phyloP scores from a whole-genome alignment of 92 coral and sea anemone species.

The Hydrozoanthus gracilis region DNA sequence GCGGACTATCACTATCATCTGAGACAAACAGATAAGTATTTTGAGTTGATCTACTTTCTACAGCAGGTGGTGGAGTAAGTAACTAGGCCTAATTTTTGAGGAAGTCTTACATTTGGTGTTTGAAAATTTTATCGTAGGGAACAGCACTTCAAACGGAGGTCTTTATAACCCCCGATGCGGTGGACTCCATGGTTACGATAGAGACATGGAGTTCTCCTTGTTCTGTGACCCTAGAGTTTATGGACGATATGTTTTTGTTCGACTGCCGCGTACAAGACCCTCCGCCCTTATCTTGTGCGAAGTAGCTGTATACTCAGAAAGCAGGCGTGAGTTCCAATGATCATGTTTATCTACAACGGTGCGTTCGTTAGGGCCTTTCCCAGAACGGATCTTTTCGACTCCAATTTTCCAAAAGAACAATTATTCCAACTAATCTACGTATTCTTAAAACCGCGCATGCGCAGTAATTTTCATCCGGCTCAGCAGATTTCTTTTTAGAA shows the following conservation, averaged over 20 bases:
- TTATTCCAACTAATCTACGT: no score
- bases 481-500: no score
- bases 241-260: not conserved
- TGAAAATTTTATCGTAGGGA: not conserved
- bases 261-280: not conserved
- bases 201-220: not conserved
- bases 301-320: not conserved
- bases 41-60: not conserved
- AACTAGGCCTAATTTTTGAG: not conserved
- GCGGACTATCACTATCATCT: no score
- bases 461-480: no score
- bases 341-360: no score
- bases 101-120: not conserved
- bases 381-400: no score
- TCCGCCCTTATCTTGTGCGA: not conserved
- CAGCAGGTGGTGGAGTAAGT: not conserved
- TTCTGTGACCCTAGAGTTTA: constrained; percentile 4
- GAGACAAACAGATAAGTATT: no score
- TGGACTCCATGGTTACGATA: not conserved
- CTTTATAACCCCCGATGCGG: constrained; percentile 8
- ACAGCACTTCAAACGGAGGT: not conserved
- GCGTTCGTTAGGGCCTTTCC: no score
- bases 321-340: constrained; percentile 1
- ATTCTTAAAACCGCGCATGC: no score
- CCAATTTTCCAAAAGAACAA: no score